phyloP scores from a whole-genome alignment of 2,113 vertebrate species.

The Hypocryptadius cinnamomeus region DNA sequence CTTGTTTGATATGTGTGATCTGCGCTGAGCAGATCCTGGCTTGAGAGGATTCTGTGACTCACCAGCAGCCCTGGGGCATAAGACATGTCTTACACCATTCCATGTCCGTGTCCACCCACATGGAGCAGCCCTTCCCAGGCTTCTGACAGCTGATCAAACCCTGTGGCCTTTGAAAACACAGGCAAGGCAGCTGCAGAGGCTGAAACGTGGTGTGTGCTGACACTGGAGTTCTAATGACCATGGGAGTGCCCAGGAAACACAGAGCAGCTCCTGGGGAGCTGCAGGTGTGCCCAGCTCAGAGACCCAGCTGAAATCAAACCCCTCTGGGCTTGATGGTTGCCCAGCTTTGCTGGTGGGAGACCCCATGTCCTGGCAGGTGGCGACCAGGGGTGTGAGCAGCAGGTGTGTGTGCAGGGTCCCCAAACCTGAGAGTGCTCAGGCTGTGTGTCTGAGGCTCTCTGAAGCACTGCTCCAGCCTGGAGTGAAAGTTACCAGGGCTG shows the following conservation, averaged over 20 bases:
- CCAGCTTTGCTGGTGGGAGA: background rate
- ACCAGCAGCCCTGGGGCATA: background rate
- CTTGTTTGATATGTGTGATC: background rate
- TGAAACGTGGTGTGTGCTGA: background rate
- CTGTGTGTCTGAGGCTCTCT: background rate
- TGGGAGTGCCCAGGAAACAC: background rate
- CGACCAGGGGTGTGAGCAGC: background rate
- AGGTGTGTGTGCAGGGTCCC: too few relatives aligned
- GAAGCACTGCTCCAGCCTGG: background rate
- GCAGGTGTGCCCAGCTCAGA: background rate
- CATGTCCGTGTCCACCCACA: background rate
- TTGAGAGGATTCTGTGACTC: background rate
- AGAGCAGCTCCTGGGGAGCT: background rate
- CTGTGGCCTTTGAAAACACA: background rate
- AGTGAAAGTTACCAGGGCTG: background rate
- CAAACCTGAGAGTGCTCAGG: background rate
- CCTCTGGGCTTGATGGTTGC: background rate
- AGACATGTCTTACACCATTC: background rate
- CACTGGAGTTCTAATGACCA: background rate
- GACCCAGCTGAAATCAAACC: background rate
- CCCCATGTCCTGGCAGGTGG: background rate
- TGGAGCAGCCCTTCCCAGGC: background rate
- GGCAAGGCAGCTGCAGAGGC: background rate
- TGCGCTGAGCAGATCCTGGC: background rate
- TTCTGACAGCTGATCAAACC: background rate